Conservation (phyloP, 2,113 vertebrate genomes). For the Eudyptes chrysolophus region DNA sequence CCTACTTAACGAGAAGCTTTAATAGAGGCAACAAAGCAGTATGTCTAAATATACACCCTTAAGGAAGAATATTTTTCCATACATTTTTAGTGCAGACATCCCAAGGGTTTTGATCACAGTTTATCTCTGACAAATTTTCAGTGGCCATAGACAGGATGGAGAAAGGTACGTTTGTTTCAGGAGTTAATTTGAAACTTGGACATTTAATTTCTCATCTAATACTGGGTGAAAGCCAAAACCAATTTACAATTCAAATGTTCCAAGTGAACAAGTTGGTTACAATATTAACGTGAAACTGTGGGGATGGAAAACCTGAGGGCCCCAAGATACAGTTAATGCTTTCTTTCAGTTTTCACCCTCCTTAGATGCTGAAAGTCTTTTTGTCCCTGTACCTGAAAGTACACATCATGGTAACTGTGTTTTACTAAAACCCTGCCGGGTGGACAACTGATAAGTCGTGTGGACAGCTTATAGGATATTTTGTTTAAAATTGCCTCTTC, state of each 20-base stretch:
- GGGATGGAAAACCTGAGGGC: not conserved
- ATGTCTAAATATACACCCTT: not conserved
- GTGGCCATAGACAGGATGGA: not conserved
- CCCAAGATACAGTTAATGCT: not conserved
- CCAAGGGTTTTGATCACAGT: not conserved
- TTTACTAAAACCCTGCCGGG: not conserved
- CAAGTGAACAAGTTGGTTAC: not conserved
- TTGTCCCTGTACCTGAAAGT: not conserved
- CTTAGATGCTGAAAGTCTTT: not conserved
- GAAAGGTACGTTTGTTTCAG: not conserved
- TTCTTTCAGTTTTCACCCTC: not conserved
- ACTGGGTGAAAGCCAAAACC: not conserved
- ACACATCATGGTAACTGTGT: rapidly evolving
- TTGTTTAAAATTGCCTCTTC: not conserved
- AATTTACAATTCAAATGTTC: not conserved
- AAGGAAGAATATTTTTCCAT: not conserved
- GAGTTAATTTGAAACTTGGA: not conserved
- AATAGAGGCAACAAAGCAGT: not conserved
- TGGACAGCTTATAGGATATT: too few species aligned
- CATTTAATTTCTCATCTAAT: not conserved
- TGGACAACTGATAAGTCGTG: not conserved
- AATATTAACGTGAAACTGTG: not conserved
- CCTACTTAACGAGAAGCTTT: not conserved
- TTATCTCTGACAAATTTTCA: not conserved
- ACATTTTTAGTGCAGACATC: not conserved